A percentile compares a stretch with the other conserved stretches of the same genome.
These are phyloP conservation scores for Sitta carolinensis DNA, from an alignment of 2,797 vertebrate species.

Conservation along the genomic window DNA sequence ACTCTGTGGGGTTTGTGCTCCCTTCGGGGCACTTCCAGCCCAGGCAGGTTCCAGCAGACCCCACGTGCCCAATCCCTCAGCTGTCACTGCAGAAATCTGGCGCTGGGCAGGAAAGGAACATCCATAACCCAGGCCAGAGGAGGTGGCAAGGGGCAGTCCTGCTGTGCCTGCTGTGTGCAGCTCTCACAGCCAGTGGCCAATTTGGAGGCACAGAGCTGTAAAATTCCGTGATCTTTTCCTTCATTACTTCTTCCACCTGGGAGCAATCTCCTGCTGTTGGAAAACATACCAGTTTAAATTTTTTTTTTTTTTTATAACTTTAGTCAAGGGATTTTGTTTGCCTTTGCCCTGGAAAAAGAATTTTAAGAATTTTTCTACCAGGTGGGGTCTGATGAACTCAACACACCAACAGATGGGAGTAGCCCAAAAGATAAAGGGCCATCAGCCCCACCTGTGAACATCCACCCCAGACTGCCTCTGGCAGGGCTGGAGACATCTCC, in stretches of 20 bases:
- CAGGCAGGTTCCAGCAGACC: neutral
- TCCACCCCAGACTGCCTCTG: neutral
- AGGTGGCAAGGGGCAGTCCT: neutral
- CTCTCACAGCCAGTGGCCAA: neutral
- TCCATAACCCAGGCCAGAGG: neutral
- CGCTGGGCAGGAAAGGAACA: neutral
- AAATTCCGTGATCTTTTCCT: neutral
- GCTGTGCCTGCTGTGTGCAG: neutral
- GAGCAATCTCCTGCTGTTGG: neutral
- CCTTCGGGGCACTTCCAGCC: neutral
- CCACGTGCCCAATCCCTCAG: accelerated
- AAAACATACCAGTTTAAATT: neutral
- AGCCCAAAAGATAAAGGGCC: neutral
- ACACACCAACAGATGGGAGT: neutral
- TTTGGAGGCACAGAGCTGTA: neutral
- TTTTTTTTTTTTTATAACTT: neutral
- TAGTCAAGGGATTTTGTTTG: neutral
- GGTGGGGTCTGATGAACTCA: neutral
- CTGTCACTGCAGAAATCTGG: neutral
- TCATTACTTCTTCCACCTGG: neutral
- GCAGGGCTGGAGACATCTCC: neutral
- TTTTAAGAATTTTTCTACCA: neutral
- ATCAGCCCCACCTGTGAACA: accelerated
- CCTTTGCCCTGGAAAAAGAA: neutral
- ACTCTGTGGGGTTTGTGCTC: neutral